Percentiles rank a stretch among this genome's conserved stretches.
Conservation (phyloP, 1,140 invertebrate genomes). For the Dendrolimus punctatus region DNA sequence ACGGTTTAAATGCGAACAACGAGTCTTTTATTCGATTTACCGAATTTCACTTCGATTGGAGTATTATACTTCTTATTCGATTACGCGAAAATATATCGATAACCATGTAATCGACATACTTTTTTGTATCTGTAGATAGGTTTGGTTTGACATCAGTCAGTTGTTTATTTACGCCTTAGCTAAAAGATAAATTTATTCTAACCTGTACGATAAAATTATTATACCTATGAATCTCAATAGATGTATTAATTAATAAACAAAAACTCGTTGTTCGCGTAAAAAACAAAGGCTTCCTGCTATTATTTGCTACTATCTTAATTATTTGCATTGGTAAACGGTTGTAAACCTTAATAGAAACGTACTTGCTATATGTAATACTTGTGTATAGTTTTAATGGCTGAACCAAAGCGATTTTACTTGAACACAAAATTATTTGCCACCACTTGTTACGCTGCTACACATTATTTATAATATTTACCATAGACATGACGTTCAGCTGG, state of each 20-base stretch:
- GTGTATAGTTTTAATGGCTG: constrained; percentile 46
- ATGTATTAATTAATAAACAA: too few relatives aligned
- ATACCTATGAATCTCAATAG: too few relatives aligned
- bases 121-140: too few relatives aligned
- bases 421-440: constrained; percentile 41
- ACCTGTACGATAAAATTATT: too few relatives aligned
- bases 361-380: constrained; percentile 26
- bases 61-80: too few relatives aligned
- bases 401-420: constrained; percentile 59
- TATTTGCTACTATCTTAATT: constrained; percentile 18
- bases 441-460: constrained; percentile 62
- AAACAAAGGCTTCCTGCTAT: constrained; percentile 15
- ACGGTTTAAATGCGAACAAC: constrained; percentile 3
- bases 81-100: too few relatives aligned
- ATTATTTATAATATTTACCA: constrained; percentile 19
- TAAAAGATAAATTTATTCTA: too few relatives aligned
- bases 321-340: constrained; percentile 46
- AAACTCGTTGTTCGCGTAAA: too few relatives aligned
- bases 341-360: constrained; percentile 49
- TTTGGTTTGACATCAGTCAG: too few relatives aligned
- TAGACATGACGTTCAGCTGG: background rate
- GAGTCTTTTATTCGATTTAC: background rate
- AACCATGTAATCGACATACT: too few relatives aligned
- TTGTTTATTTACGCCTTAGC: too few relatives aligned
- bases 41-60: too few relatives aligned